Base-by-base conservation (phyloP, 2,113 vertebrate species). In the Heterocephalus glaber region DNA sequence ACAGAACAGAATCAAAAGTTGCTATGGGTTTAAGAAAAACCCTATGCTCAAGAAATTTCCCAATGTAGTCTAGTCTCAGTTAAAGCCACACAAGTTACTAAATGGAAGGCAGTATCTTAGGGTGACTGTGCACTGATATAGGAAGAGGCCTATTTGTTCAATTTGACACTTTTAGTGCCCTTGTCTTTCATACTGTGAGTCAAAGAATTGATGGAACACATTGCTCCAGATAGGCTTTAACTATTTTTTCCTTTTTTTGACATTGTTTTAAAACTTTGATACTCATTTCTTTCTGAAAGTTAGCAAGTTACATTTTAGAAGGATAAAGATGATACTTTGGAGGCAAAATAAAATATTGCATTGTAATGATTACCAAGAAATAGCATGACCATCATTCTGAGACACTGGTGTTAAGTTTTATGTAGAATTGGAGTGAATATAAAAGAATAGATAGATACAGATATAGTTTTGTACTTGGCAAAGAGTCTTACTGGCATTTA, bases 1-100 rank as follows among this genome's bases (percentile, higher is more conserved):
- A n/a, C 58, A 66, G 24, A 68, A 91, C 94, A 77, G 24, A 86
- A 93, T 74, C 28, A 96, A 95, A 95, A 66, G 30, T 63, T 93
- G 24, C 72, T 81, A 35, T 24, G 65, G 66, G 85, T 93, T 96
- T 56, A 91, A 72, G 79, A 95, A 93, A 92, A 52, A 3, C 26
- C 35, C 19, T n/a, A 44, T 2, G 77, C 17, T 94, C 63, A 89
- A 41, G 54, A 92, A 66, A 26, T 65, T 87, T 70, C 47, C 63
- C 63, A 52, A 95, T 26, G 58, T 38, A 79, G 33, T 49, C 26
- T 70, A 33, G 56, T 76, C 4, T 96, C 65, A 86, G 52, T 84
- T 56, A 76, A 93, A 96, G 41, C 44, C 54, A 58, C 84, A 33
- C 61, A 61, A 7, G 5, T 61, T 65, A 77, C 58, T 56, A 68